Conservation (phyloP, 2,888 invertebrate species). For the Ethmia dodecea region DNA sequence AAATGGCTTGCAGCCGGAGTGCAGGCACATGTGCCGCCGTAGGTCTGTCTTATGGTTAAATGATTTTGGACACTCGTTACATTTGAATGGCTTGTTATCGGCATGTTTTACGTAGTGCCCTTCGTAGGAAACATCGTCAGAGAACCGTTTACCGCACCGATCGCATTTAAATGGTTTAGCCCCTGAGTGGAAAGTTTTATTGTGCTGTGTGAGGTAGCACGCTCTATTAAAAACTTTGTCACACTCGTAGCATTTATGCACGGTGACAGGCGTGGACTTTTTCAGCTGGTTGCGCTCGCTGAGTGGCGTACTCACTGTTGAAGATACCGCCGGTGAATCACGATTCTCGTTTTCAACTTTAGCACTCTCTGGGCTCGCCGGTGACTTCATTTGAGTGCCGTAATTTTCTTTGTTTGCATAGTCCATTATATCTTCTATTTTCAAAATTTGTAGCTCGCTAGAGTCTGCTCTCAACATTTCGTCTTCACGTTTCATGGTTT, state of each 20-base stretch:
- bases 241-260: slow-evolving; percentile 88
- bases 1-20: slow-evolving; percentile 91
- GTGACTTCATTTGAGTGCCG: slow-evolving; percentile 65
- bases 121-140: slow-evolving; percentile 82
- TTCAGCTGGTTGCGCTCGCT: slow-evolving; percentile 61
- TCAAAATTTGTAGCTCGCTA: slow-evolving; percentile 57
- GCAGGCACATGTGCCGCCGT: slow-evolving; percentile 90
- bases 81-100: slow-evolving; percentile 91
- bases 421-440: slow-evolving; percentile 71
- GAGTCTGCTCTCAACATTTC: slow-evolving; percentile 45
- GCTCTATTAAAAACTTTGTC: slow-evolving; percentile 90
- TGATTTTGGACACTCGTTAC: slow-evolving; percentile 89
- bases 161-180: slow-evolving; percentile 91
- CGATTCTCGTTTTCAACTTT: slow-evolving; percentile 59
- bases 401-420: slow-evolving; percentile 74
- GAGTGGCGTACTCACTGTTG: slow-evolving; percentile 63
- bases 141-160: slow-evolving; percentile 91
- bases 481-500: slow-evolving; percentile 61
- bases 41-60: slow-evolving; percentile 95
- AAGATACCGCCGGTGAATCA: slow-evolving; percentile 53
- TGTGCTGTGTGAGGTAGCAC: slow-evolving; percentile 93
- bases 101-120: slow-evolving; percentile 87
- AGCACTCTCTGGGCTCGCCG: slow-evolving; percentile 67
- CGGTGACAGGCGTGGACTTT: slow-evolving; percentile 36
- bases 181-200: slow-evolving; percentile 92